Evolutionary conservation across 2,797 vertebrate species (phyloP), one percentile per base, ranked within the genome.

Genomic region (Chaetophractus vellerosus): DNA sequence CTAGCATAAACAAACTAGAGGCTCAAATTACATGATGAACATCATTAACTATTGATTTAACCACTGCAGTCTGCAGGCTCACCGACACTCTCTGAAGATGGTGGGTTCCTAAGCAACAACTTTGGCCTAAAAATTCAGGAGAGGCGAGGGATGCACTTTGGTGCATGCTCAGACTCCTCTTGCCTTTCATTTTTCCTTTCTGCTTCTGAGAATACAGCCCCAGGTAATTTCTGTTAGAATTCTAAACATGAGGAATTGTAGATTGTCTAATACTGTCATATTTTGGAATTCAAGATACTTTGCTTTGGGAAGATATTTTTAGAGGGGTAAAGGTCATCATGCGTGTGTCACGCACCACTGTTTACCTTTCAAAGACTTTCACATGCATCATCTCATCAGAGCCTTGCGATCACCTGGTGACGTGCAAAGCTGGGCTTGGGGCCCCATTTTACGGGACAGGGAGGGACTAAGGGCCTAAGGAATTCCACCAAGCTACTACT

Each of bases 1-100:
- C 99, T 99, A 98, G 99, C 99, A 99, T 99, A 99, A 99, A 99
- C 99, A 99, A 99, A 99, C 99, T 99, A 99, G 98, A 99, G 99
- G 98, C 99, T 98, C 98, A 98, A 99, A 99, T 99, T 99, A 99
- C 97, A 98, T 57, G 94, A 99, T 0, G 98, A 99, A 99, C 98
- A 98, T 99, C 99, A 99, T 99, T 99, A 99, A 98, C 99, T 99
- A 98, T 98, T 98, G 98, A 98, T 98, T 98, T 98, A 99, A 98
- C 98, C 98, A 98, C 98, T 98, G 97, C 96, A 69, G 97, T 97
- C 97, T 98, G 98, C 74, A 83, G 94, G 95, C 91, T 96, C 97
- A 94, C 69, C 86, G 95, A 96, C 96, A 97, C 91, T 98, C 91
- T 96, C 97, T 93, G 81, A 96, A 97, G 96, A 98, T 78, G 80